phyloP scores from a whole-genome alignment of 2,797 vertebrate species.

The Pseudochaenichthys georgianus region DNA sequence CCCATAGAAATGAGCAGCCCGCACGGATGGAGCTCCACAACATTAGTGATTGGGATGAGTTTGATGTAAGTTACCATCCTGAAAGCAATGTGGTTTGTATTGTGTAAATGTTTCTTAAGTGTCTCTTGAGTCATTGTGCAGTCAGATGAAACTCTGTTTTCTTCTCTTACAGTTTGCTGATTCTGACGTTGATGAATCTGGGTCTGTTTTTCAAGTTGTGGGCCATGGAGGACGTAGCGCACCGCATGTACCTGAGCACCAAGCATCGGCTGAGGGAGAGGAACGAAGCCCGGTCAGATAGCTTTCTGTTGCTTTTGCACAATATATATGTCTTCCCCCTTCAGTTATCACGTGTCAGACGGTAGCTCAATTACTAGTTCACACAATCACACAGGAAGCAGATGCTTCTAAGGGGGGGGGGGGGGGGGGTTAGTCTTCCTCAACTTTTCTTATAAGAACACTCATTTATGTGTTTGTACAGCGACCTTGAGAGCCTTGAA shows the following conservation, averaged over 20 bases:
- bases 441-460: not conserved
- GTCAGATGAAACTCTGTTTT: not conserved
- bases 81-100: not conserved
- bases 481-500: no score
- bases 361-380: not conserved
- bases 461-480: not conserved
- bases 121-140: not conserved
- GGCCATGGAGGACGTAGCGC: constrained; percentile 95
- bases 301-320: not conserved
- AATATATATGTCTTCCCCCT: not conserved
- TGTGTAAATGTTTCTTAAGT: not conserved
- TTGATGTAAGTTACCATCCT: constrained; percentile 80
- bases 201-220: constrained; percentile 94
- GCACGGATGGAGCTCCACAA: constrained; percentile 69
- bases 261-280: constrained; percentile 86
- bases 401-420: constrained; percentile 10
- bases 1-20: constrained; percentile 63
- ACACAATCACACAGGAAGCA: constrained; percentile 18
- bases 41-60: constrained; percentile 82
- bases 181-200: constrained; percentile 92
- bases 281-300: constrained; percentile 85
- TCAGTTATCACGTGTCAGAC: not conserved
- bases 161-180: constrained; percentile 86
- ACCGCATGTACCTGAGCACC: constrained; percentile 88
- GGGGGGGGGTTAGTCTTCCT: constrained; percentile 11